These are phyloP conservation scores for Galerucella nymphaeae DNA, from an alignment of 2,888 invertebrate species.

Conservation along the genomic window DNA sequence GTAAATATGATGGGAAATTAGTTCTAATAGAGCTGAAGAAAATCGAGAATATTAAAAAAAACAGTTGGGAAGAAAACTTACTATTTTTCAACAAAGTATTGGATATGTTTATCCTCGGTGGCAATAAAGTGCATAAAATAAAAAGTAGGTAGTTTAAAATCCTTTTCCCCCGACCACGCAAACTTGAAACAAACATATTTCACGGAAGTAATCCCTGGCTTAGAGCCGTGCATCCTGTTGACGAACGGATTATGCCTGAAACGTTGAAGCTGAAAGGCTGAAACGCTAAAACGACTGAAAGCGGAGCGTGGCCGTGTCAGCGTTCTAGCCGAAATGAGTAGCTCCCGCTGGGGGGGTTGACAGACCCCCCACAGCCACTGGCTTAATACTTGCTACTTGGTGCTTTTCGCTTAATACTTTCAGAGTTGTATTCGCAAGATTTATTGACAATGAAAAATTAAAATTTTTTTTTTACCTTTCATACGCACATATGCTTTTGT, in stretches of 20 bases:
- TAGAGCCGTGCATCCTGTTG: constrained; percentile 58
- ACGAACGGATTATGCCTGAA: constrained; percentile 60
- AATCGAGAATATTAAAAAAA: too few species aligned
- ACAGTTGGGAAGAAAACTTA: not conserved
- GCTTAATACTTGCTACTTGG: constrained; percentile 23
- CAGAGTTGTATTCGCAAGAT: constrained; percentile 14
- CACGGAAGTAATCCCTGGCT: constrained; percentile 57
- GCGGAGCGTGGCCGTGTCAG: constrained; percentile 35
- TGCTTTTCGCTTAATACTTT: constrained; percentile 19
- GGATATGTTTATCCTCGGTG: not conserved
- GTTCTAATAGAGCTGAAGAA: too few species aligned
- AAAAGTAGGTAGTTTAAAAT: constrained; percentile 30
- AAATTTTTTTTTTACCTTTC: too few species aligned
- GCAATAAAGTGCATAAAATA: constrained; percentile 10
- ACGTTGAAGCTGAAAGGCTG: constrained; percentile 33
- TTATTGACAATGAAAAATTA: not conserved
- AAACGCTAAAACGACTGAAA: constrained; percentile 19
- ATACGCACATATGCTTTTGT: too few species aligned
- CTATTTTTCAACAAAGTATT: constrained; percentile 4
- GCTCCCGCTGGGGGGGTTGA: constrained; percentile 28
- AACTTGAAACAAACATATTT: constrained; percentile 54
- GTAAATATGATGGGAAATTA: too few species aligned
- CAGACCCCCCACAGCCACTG: constrained; percentile 30
- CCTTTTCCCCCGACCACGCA: constrained; percentile 19
- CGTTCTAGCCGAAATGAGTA: constrained; percentile 39